A percentile compares a stretch with the other conserved stretches of the same genome.
Conservation (phyloP, 2,113 vertebrate genomes). For the Piprites chloris region DNA sequence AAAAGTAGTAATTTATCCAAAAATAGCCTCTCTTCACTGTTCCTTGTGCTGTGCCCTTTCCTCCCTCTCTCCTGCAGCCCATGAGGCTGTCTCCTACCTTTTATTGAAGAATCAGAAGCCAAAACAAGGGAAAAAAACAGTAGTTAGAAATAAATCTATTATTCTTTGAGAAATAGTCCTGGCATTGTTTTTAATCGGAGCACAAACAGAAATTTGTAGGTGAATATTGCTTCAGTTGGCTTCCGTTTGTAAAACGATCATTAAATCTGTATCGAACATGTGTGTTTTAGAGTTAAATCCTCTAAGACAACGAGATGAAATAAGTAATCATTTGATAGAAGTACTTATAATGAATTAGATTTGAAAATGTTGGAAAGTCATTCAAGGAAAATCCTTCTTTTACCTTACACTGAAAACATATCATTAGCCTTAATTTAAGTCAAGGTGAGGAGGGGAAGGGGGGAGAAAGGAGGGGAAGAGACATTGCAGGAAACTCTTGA, state of each 20-base stretch:
- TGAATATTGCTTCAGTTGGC: not conserved
- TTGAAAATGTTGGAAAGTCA: slow-evolving; percentile 60
- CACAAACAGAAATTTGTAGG: slow-evolving; percentile 39
- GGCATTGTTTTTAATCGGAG: slow-evolving; percentile 20
- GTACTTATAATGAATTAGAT: slow-evolving; percentile 33
- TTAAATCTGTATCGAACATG: not conserved
- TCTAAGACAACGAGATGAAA: slow-evolving; percentile 48
- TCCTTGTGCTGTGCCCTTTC: not conserved
- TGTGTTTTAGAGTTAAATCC: slow-evolving; percentile 15
- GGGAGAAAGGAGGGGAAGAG: not conserved
- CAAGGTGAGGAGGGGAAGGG: slow-evolving; percentile 40
- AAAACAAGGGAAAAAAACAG: not conserved
- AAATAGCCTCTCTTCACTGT: not conserved
- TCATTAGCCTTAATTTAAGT: slow-evolving; percentile 70
- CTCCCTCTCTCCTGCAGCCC: not conserved
- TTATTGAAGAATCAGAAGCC: not conserved
- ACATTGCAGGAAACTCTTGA: slow-evolving; percentile 53
- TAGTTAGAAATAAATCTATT: not conserved
- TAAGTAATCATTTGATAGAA: slow-evolving; percentile 36
- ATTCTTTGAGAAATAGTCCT: slow-evolving; percentile 18
- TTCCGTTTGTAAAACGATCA: slow-evolving; percentile 25
- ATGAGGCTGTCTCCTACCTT: not conserved
- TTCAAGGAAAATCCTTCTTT: slow-evolving; percentile 62
- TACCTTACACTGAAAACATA: slow-evolving; percentile 72
- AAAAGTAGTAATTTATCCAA: not conserved